These are phyloP conservation scores for Gephyroberyx darwinii DNA, from an alignment of 2,797 vertebrate species.

Conservation along the genomic window DNA sequence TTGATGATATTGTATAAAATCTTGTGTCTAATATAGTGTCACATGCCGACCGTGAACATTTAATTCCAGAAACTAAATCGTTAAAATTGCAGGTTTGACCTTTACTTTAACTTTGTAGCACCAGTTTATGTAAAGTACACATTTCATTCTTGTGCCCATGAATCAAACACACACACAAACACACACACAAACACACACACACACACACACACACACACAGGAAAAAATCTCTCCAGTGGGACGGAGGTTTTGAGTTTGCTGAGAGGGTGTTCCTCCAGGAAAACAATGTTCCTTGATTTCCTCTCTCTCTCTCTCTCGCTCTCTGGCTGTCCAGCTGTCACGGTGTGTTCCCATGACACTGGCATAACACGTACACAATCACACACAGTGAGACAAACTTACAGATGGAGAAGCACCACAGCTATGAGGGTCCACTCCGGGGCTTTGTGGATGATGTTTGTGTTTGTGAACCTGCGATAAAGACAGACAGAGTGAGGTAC, in stretches of 20 bases:
- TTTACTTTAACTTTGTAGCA: background rate
- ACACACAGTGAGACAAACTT: conserved; percentile 63
- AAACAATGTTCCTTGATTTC: conserved; percentile 59
- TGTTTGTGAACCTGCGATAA: conserved; percentile 77
- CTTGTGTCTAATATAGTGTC: background rate
- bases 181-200: conserved; percentile 27
- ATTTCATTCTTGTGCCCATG: background rate
- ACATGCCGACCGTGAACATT: no score
- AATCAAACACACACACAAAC: conserved; percentile 21
- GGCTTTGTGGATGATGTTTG: conserved; percentile 81
- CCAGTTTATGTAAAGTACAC: background rate
- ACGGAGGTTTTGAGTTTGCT: conserved; percentile 45
- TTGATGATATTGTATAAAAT: background rate
- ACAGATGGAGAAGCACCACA: conserved; percentile 80
- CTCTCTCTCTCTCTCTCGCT: conserved; percentile 10
- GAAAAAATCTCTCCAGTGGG: background rate
- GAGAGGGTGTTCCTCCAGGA: conserved; percentile 46
- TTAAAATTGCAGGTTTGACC: no score
- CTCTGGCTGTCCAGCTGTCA: conserved; percentile 56
- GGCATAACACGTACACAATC: background rate
- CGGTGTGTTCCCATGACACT: conserved; percentile 3
- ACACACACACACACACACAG: conserved; percentile 22
- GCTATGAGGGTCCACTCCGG: conserved; percentile 83
- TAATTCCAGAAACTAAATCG: no score
- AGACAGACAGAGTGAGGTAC: conserved; percentile 15